A percentile compares a stretch with the other conserved stretches of the same genome.
Conservation (phyloP, 2,888 invertebrate genomes). For the Petrophora chlorosata region DNA sequence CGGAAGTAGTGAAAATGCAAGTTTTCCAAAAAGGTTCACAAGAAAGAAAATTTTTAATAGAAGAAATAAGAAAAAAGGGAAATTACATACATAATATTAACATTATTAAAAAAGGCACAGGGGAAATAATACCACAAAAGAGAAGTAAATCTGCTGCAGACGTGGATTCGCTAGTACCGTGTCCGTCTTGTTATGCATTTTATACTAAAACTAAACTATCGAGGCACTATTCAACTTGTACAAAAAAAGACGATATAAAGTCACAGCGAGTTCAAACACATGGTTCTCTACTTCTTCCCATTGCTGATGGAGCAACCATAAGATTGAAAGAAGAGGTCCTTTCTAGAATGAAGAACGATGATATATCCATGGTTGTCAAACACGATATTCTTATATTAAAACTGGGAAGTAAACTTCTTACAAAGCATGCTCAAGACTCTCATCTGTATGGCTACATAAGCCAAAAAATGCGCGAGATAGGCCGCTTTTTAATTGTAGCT, state of each 20-base stretch:
- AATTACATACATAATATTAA: not conserved
- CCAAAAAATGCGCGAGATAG: not conserved
- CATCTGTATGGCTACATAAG: not conserved
- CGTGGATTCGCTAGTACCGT: not conserved
- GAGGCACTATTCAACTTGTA: not conserved
- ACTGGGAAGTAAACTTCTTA: not conserved
- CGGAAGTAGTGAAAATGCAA: not conserved
- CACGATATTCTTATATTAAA: not conserved
- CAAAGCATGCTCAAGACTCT: not conserved
- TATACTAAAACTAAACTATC: not conserved
- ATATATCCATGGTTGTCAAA: not conserved
- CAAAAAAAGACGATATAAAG: not conserved
- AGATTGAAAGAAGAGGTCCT: not conserved
- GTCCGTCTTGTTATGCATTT: not conserved
- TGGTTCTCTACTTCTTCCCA: not conserved
- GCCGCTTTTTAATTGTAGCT: not conserved
- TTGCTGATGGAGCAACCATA: too few relatives aligned
- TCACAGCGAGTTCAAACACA: not conserved
- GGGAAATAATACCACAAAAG: not conserved
- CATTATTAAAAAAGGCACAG: not conserved
- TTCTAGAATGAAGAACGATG: not conserved
- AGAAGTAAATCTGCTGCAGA: not conserved
- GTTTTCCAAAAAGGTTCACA: not conserved
- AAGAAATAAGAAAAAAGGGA: not conserved
- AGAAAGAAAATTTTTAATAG: not conserved